A percentile compares a stretch with the other conserved stretches of the same genome.
Conservation (phyloP, 2,888 invertebrate species). For the Icerya purchasi region DNA sequence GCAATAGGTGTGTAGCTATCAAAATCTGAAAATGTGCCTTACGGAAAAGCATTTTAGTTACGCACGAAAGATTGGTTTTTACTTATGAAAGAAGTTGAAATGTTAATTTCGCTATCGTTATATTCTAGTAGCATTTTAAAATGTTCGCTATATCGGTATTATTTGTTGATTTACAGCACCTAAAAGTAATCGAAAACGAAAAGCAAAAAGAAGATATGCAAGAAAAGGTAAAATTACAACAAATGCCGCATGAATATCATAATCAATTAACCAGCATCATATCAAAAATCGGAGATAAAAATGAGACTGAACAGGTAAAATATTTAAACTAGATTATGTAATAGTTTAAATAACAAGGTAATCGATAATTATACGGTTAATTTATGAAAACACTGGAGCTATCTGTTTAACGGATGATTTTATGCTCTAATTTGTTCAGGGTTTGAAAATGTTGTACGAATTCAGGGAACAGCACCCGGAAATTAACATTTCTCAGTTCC, state of each 20-base stretch:
- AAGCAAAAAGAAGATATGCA: conserved; percentile 24
- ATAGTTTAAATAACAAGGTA: too few species aligned
- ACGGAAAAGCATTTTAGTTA: too few species aligned
- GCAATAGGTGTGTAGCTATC: too few species aligned
- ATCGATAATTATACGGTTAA: background rate
- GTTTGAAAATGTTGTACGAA: conserved; percentile 57
- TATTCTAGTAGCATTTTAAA: too few species aligned
- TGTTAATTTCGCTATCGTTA: too few species aligned
- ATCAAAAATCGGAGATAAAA: conserved; percentile 72
- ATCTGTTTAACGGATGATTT: too few species aligned
- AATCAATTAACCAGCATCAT: conserved; percentile 73
- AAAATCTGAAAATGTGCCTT: too few species aligned
- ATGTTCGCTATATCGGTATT: too few species aligned
- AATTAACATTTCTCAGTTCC: conserved; percentile 62
- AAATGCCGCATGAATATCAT: conserved; percentile 54
- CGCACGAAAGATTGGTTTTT: too few species aligned
- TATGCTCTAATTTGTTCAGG: too few species aligned
- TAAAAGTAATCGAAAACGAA: conserved; percentile 34
- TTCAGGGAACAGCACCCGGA: conserved; percentile 55
- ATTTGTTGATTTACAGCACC: conserved; percentile 25
- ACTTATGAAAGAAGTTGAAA: too few species aligned
- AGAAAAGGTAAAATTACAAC: conserved; percentile 23
- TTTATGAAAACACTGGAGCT: background rate
- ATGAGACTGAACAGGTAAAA: conserved; percentile 40
- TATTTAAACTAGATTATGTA: background rate